Conservation (phyloP, 2,113 vertebrate species). For the Ellobius talpinus region DNA sequence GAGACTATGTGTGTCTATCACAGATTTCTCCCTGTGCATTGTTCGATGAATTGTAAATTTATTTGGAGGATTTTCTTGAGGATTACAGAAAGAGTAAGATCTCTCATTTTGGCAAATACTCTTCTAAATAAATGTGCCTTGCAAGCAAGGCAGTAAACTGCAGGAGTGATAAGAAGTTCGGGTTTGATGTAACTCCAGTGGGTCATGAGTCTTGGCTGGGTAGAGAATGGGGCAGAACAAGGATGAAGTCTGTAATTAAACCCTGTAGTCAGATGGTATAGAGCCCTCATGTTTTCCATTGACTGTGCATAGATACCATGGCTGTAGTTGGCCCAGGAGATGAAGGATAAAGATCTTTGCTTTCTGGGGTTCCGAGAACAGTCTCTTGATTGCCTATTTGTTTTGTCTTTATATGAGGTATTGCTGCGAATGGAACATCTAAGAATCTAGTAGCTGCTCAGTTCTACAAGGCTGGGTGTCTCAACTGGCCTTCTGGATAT, state of each 20-base stretch:
- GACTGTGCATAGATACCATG: slow-evolving; percentile 30
- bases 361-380: slow-evolving; percentile 13
- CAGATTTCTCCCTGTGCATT: not conserved
- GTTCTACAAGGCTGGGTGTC: not conserved
- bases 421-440: not conserved
- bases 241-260: slow-evolving; percentile 24
- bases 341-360: slow-evolving; percentile 8
- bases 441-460: not conserved
- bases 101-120: not conserved
- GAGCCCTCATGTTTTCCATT: not conserved
- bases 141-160: not conserved
- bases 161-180: not conserved
- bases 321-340: not conserved
- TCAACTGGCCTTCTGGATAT: not conserved
- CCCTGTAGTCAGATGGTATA: not conserved
- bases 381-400: not conserved
- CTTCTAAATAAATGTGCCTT: not conserved
- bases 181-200: slow-evolving; percentile 10
- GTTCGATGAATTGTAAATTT: not conserved
- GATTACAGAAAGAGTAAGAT: not conserved
- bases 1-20: not conserved
- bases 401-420: slow-evolving; percentile 8
- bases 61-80: slow-evolving; percentile 27
- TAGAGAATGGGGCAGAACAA: not conserved
- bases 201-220: slow-evolving; percentile 60